These are phyloP conservation scores for Styela clava DNA, from an alignment of 23 tunicate genomes.

Conservation along the genomic window DNA sequence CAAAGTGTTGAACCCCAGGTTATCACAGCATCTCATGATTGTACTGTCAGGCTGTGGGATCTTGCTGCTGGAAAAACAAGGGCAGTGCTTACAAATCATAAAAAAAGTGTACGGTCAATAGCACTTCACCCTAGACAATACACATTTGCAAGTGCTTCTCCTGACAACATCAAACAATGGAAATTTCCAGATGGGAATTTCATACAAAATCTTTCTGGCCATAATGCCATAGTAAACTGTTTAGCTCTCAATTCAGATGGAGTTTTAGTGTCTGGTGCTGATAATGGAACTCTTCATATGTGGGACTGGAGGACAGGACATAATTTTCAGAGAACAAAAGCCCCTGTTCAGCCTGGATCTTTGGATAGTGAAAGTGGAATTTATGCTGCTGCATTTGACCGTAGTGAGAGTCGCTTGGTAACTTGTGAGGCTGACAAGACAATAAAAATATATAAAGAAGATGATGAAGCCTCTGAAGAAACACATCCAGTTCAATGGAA, in stretches of 20 bases:
- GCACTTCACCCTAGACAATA: slow-evolving; percentile 98
- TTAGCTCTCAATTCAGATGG: slow-evolving; percentile 96
- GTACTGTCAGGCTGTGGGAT: slow-evolving; percentile 93
- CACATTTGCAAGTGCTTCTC: slow-evolving; percentile 98
- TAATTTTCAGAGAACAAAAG: slow-evolving; percentile 94
- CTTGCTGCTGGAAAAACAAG: slow-evolving; percentile 95
- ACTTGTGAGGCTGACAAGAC: slow-evolving; percentile 99
- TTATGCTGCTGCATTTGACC: slow-evolving; percentile 93
- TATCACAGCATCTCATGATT: slow-evolving; percentile 95
- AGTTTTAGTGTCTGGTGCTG: slow-evolving; percentile 98
- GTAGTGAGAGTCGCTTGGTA: slow-evolving; percentile 77
- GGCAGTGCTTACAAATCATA: slow-evolving; percentile 89
- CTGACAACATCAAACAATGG: slow-evolving; percentile 99
- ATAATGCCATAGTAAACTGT: slow-evolving; percentile 91
- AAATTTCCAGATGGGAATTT: slow-evolving; percentile 98
- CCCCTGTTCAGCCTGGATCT: slow-evolving; percentile 98
- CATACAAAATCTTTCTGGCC: slow-evolving; percentile 94
- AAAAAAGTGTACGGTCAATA: slow-evolving; percentile 80
- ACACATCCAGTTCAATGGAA: slow-evolving; percentile 90
- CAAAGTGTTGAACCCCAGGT: slow-evolving; percentile 91
- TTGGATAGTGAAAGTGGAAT: slow-evolving; percentile 97
- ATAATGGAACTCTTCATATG: slow-evolving; percentile 92
- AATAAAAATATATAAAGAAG: slow-evolving; percentile 93
- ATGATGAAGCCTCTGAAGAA: slow-evolving; percentile 98
- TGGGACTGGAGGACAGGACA: slow-evolving; percentile 99